Evolutionary conservation across 1,140 invertebrate species (phyloP).

Genomic region (Trachelipus rathkii): DNA sequence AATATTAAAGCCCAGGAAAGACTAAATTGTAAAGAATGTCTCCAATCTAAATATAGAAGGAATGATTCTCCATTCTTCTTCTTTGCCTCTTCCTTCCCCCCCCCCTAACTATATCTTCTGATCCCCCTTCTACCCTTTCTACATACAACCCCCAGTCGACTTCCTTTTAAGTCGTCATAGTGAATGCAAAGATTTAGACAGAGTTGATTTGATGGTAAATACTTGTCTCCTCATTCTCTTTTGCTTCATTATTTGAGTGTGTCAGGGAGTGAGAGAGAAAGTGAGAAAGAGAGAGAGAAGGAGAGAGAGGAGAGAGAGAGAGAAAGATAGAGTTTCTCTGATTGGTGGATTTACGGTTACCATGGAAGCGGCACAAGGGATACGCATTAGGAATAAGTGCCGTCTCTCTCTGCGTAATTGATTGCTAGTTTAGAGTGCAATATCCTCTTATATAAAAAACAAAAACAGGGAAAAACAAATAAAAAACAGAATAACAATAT

Average conservation of each 20-base stretch:
- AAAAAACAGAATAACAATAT: too few species aligned
- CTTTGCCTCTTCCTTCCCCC: neutral
- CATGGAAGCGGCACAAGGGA: neutral
- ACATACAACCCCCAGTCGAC: too few species aligned
- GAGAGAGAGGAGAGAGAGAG: neutral
- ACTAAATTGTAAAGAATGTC: neutral
- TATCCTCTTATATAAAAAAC: neutral
- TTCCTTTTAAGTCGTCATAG: too few species aligned
- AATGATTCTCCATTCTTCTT: neutral
- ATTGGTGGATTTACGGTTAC: neutral
- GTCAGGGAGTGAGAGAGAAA: too few species aligned
- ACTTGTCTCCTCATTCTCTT: too few species aligned
- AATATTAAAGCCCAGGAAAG: neutral
- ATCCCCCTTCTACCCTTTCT: too few species aligned
- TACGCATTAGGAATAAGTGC: neutral
- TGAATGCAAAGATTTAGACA: too few species aligned
- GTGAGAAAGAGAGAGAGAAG: neutral
- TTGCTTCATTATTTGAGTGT: too few species aligned
- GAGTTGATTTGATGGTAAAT: too few species aligned
- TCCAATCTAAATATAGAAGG: neutral
- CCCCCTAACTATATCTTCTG: too few species aligned
- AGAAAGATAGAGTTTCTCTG: neutral
- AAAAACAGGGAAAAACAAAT: neutral
- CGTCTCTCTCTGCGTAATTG: neutral
- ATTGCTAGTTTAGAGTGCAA: neutral